Percentiles rank a stretch among this genome's conserved stretches.
Evolutionary conservation across 2,797 vertebrate genomes (phyloP).

Genomic region (Alfaro cultratus): DNA sequence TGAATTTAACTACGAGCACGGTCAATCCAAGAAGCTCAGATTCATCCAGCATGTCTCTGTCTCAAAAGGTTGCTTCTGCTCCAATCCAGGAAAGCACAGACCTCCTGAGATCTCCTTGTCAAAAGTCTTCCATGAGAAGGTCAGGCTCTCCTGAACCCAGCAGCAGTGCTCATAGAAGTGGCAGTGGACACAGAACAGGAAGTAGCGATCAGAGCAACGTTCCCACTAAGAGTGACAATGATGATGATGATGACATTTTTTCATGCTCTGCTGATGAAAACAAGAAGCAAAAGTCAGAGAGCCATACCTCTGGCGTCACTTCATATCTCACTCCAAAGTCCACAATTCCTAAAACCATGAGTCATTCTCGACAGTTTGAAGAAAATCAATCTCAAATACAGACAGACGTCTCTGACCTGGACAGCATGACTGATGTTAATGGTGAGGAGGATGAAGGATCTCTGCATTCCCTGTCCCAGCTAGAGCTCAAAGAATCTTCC

Average conservation of each 20-base stretch:
- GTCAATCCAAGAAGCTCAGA: conserved; percentile 11
- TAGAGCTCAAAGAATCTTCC: conserved; percentile 33
- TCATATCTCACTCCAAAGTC: background rate
- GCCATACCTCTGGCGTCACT: background rate
- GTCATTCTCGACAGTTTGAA: conserved; percentile 39
- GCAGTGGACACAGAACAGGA: background rate
- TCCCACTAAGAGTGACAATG: conserved; percentile 44
- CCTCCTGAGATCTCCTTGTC: conserved; percentile 79
- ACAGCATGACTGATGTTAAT: background rate
- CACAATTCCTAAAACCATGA: conserved; percentile 10
- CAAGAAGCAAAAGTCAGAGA: conserved; percentile 4
- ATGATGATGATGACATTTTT: background rate
- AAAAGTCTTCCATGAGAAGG: conserved; percentile 75
- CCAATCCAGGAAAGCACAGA: conserved; percentile 41
- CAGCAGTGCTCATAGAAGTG: conserved; percentile 22
- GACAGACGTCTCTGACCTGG: conserved; percentile 32
- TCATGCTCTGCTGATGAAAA: conserved; percentile 20
- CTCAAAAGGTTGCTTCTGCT: conserved; percentile 5
- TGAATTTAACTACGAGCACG: conserved; percentile 62
- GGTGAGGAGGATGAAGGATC: background rate
- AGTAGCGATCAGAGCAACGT: conserved; percentile 25
- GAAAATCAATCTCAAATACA: conserved; percentile 53
- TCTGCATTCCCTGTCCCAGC: conserved; percentile 45
- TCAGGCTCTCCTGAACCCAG: conserved; percentile 46
- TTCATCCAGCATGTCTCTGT: background rate